phyloP scores from a whole-genome alignment of 2,888 invertebrate species.

The Gisinianus flammeolus region DNA sequence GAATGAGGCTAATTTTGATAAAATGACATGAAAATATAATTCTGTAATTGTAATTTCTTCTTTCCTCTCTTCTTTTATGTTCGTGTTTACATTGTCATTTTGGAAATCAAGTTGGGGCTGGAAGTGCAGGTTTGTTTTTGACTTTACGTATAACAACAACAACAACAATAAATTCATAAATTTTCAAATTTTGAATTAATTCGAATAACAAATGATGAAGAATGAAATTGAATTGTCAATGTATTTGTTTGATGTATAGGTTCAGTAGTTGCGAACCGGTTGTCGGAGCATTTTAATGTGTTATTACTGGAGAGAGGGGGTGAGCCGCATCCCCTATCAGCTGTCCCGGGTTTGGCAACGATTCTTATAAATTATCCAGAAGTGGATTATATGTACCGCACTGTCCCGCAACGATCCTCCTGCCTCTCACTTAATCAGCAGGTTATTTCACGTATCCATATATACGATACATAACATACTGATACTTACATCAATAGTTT shows the following conservation, averaged over 20 bases:
- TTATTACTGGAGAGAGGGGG: slow-evolving; percentile 51
- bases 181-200: no score
- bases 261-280: slow-evolving; percentile 43
- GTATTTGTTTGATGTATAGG: no score
- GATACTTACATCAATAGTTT: no score
- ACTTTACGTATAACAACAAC: no score
- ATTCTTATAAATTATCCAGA: slow-evolving; percentile 52
- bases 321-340: slow-evolving; percentile 51
- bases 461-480: no score
- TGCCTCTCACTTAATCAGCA: slow-evolving; percentile 53
- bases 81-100: neutral
- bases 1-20: no score
- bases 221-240: no score
- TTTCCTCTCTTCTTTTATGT: neutral
- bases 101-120: slow-evolving; percentile 27
- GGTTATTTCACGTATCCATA: no score
- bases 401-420: slow-evolving; percentile 52
- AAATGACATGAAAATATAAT: no score
- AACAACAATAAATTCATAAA: no score
- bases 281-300: slow-evolving; percentile 50
- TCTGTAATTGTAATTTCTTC: no score
- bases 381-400: slow-evolving; percentile 56
- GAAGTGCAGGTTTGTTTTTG: slow-evolving; percentile 33
- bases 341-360: slow-evolving; percentile 51
- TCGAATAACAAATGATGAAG: no score